phyloP scores from a whole-genome alignment of 92 coral and sea anemone genomes.

The Ricordea florida region DNA sequence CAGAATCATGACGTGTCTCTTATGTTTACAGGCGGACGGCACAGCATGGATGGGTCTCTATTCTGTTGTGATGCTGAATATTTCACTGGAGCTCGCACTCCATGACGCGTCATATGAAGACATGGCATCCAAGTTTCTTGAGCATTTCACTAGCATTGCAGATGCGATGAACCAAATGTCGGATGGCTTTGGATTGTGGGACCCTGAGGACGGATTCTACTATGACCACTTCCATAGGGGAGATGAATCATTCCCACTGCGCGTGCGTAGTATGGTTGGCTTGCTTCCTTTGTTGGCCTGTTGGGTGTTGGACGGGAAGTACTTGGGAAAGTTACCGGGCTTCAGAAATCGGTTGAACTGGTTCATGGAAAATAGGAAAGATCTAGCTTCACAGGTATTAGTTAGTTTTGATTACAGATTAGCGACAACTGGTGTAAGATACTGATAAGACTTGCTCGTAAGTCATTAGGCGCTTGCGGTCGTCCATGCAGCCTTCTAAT shows the following conservation, averaged over 20 bases:
- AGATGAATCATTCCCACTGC: conserved; percentile 50
- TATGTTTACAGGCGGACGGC: conserved; percentile 94
- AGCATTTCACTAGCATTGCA: conserved; percentile 86
- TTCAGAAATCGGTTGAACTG: conserved; percentile 82
- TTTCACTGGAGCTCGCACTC: conserved; percentile 84
- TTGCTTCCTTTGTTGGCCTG: conserved; percentile 83
- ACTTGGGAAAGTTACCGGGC: conserved; percentile 74
- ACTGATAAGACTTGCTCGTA: too few relatives aligned
- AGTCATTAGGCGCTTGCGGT: too few relatives aligned
- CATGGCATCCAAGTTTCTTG: conserved; percentile 90
- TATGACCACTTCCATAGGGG: conserved; percentile 70
- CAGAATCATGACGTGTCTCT: not conserved
- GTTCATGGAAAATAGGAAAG: conserved; percentile 85
- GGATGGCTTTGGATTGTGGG: conserved; percentile 89
- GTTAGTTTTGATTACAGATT: not conserved
- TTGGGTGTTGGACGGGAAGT: conserved; percentile 71
- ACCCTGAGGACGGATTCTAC: conserved; percentile 82
- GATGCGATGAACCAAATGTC: conserved; percentile 92
- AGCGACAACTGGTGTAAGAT: not conserved
- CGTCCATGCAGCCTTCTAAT: too few relatives aligned
- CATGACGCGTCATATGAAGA: conserved; percentile 80
- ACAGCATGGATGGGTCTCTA: conserved; percentile 98
- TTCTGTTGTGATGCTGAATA: conserved; percentile 82
- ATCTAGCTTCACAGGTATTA: conserved; percentile 75
- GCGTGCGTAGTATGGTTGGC: conserved; percentile 91